Base-by-base conservation (phyloP, 2,113 vertebrate species). In the Typhlomys cinereus region DNA sequence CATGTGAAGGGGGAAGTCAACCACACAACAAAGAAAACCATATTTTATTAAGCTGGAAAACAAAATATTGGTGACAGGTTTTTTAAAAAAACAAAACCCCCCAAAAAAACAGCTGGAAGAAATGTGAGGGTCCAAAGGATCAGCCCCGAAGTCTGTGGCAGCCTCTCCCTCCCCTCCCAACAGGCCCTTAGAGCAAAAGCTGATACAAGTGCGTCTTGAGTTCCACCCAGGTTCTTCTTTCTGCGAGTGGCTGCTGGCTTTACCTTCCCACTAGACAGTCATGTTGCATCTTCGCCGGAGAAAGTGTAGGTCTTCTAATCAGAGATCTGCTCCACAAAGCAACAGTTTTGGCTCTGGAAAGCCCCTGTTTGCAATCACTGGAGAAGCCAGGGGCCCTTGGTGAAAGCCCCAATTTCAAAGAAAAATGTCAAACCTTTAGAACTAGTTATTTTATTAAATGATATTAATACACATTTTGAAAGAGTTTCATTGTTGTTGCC, bases 371-470 rank as follows among this genome's bases (percentile, higher is more conserved):
- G 78, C 78, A 91, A 76, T 96, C 92, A 95, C 90, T 85, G 93
- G 92, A 61, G 67, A 79, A 93, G 90, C 75, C 79, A 62, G 86
- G 79, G 91, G 90, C 92, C 96, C 94, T 89, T 93, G 64, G 79
- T 84, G 84, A 92, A 90, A 95, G 94, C 92, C 95, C 91, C 87
- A 92, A 10, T 95, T 94, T 96, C 95, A 97, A 97, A 97, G 92
- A 97, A 97, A 94, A 96, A 91, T 96, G 86, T 97, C 95, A 96
- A 97, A 98, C 94, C 95, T 96, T 95, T 93, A 92, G 88, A 96
- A 96, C 94, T 97, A 94, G 94, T 96, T 97, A 92, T 97, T 98
- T 98, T 97, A 98, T 98, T 97, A 97, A 97, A 97, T 85, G 95
- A 89, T 92, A 96, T 96, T 95, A 96, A 97, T 94, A 96, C 95